Conservation (phyloP, 2,113 vertebrate species). For the Heterotilapia buettikoferi region DNA sequence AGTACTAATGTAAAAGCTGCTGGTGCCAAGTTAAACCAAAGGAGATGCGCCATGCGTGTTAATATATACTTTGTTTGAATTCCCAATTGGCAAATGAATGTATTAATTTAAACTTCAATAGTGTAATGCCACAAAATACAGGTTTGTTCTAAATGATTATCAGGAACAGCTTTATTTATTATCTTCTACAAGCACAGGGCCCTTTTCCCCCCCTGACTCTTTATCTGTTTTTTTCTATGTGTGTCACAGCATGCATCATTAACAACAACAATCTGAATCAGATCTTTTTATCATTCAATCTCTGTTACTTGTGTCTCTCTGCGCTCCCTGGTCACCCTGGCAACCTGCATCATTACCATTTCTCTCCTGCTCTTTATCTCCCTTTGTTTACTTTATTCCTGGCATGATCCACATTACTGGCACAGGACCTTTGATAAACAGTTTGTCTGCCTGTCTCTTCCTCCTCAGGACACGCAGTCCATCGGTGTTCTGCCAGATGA, state of each 20-base stretch:
- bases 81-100: background rate
- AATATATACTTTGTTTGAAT: background rate
- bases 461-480: conserved; percentile 58
- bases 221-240: background rate
- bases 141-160: background rate
- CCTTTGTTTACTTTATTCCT: conserved; percentile 18
- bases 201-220: background rate
- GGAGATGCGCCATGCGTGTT: background rate
- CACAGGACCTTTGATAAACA: conserved; percentile 20
- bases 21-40: background rate
- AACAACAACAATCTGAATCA: conserved; percentile 35
- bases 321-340: conserved; percentile 49
- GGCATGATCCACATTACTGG: background rate
- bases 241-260: conserved; percentile 17
- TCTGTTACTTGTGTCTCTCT: conserved; percentile 19
- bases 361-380: conserved; percentile 31
- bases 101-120: background rate
- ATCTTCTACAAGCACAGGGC: background rate
- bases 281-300: conserved; percentile 55
- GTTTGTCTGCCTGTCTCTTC: background rate
- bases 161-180: background rate
- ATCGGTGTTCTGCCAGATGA: conserved; percentile 64
- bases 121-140: background rate
- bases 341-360: conserved; percentile 54
- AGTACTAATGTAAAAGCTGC: background rate